Evolutionary conservation across 64 coral and sea anemone species (phyloP).

Genomic region (Montipora sp.): DNA sequence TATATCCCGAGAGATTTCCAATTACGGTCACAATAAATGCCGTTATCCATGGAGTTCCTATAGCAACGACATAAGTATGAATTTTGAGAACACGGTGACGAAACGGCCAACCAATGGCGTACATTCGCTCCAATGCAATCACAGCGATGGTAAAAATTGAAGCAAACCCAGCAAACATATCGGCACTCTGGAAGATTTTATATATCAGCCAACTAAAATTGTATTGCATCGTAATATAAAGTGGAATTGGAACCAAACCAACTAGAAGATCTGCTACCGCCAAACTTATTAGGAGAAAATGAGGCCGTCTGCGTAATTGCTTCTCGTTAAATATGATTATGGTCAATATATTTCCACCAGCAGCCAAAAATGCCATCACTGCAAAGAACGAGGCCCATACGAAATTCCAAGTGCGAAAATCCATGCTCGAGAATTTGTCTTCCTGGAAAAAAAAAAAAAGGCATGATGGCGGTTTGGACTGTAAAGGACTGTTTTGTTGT

Average conservation of each 20-base stretch:
- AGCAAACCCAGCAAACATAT: slow-evolving; percentile 4
- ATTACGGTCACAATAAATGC: slow-evolving; percentile 19
- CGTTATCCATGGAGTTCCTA: slow-evolving; percentile 45
- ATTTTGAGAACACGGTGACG: not conserved
- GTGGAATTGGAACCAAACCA: not conserved
- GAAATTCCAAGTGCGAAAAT: not conserved
- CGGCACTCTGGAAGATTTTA: not conserved
- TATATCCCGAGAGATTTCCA: slow-evolving; percentile 15
- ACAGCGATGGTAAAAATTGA: slow-evolving; percentile 42
- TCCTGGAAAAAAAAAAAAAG: too few species aligned
- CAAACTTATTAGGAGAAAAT: slow-evolving; percentile 2
- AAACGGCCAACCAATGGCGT: slow-evolving; percentile 21
- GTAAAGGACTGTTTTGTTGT: too few species aligned
- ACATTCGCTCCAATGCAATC: slow-evolving; percentile 50
- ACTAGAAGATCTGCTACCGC: slow-evolving; percentile 10
- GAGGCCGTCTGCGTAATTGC: not conserved
- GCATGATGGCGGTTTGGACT: too few species aligned
- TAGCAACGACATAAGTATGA: not conserved
- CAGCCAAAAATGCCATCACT: not conserved
- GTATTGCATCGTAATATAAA: not conserved
- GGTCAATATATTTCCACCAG: slow-evolving; percentile 9
- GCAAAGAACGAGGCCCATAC: not conserved
- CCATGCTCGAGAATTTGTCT: not conserved
- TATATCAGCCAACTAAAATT: not conserved
- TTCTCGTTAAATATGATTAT: slow-evolving; percentile 8